Evolutionary conservation across 2,888 invertebrate genomes (phyloP).

Genomic region (Escarpia spicata): DNA sequence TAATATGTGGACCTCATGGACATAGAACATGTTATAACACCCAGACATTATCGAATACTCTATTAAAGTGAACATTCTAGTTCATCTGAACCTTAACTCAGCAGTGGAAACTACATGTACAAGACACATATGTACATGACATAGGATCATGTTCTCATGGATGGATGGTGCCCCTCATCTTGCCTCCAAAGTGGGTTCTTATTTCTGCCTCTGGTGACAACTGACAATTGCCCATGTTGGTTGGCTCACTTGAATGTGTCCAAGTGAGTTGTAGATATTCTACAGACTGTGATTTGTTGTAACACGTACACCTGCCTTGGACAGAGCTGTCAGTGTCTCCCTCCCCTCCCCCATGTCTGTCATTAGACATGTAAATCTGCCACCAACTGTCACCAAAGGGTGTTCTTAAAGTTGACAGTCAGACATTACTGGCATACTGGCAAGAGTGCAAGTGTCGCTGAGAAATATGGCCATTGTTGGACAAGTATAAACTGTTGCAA

Average conservation of each 20-base stretch:
- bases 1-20: background rate
- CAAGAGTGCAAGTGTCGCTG: background rate
- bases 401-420: conserved; percentile 13
- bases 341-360: background rate
- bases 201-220: too few relatives aligned
- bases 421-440: background rate
- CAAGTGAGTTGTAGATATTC: background rate
- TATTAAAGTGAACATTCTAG: background rate
- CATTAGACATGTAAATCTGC: background rate
- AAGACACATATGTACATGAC: background rate
- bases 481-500: background rate
- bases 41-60: background rate
- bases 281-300: background rate
- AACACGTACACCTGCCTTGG: background rate
- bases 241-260: background rate
- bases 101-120: too few relatives aligned
- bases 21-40: background rate
- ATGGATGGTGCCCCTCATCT: too few relatives aligned
- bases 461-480: background rate
- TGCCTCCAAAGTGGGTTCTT: too few relatives aligned
- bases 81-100: background rate
- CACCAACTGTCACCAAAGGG: conserved; percentile 12
- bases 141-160: background rate
- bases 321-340: background rate
- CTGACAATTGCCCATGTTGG: background rate